A percentile compares a stretch with the other conserved stretches of the same genome.
Evolutionary conservation across 2,113 vertebrate species (phyloP).

Genomic region (Haemorhous mexicanus): DNA sequence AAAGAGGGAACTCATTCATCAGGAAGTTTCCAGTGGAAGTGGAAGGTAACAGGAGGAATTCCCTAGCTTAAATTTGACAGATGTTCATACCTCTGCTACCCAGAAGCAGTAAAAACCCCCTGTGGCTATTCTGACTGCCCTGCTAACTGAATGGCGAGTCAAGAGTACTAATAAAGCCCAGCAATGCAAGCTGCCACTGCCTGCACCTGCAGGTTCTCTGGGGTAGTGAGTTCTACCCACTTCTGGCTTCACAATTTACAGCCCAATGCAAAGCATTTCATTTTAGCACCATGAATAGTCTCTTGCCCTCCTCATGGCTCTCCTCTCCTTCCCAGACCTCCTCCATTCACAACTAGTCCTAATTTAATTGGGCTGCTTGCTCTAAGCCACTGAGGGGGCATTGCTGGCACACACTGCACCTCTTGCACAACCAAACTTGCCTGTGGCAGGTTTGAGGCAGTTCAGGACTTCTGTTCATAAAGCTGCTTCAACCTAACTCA

Average conservation of each 20-base stretch:
- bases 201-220: neutral
- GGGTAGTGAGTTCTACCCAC: neutral
- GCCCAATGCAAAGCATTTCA: neutral
- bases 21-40: neutral
- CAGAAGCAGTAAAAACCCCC: neutral
- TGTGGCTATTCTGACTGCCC: neutral
- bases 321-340: neutral
- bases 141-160: neutral
- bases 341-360: neutral
- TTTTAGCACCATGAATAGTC: neutral
- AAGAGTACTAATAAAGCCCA: neutral
- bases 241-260: neutral
- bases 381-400: neutral
- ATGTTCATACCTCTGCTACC: conserved; percentile 10
- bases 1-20: neutral
- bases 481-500: neutral
- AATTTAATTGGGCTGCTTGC: neutral
- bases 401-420: neutral
- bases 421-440: neutral
- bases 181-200: accelerated
- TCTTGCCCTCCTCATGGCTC: neutral
- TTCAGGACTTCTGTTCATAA: neutral
- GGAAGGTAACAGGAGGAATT: conserved; percentile 12
- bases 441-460: neutral
- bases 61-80: neutral